Base-by-base conservation (phyloP, 2,888 invertebrate species). In the Scaptodrosophila latifasciaeformis region DNA sequence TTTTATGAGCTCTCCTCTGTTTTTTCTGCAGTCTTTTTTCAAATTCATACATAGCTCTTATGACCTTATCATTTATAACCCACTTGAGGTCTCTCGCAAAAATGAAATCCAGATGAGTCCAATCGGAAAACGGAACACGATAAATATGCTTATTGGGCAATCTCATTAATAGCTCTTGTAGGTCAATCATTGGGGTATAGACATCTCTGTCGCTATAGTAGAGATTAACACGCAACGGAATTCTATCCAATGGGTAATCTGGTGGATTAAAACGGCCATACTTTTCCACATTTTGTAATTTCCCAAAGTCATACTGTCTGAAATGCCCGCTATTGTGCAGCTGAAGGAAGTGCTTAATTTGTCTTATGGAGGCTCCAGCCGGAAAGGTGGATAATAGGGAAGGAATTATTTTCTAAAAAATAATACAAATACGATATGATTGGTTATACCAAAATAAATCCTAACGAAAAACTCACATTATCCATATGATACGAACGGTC, bases 311-410 rank as follows among this genome's bases (percentile, higher is more conserved):
- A 6, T 46, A 78, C 2, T 61, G 52, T 13, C 61, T 21, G 21
- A 65, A 76, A 10, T 55, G 35, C 1, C 63, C 64, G 0, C 70
- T 70, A 0, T 37, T 18, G 2, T 53, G 49, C n/a, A 70, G 58
- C 42, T 80, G 80, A 1, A 66, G 15, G n/a, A 59, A 76, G 40
- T 81, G 79, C 18, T 67, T 52, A 0, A 65, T 10, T 48, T 79
- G 76, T 5, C 57, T 54, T 1, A 53, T 55, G 0, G 80, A 76
- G 4, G 59, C 35, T 7, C 70, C 70, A 1, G 70, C 69, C 1
- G 81, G 79, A 53, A 68, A 64, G 1, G 72, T 72, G 15, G 59
- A 50, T 3, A 48, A 30, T 2, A 66, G n/a, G 9, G 54, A 44
- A 0, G 45, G 45, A 2, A 58, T 9, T 6, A 63, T 10, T 1